Percentiles rank a stretch among this genome's conserved stretches.
phyloP scores from a whole-genome alignment of 2,888 invertebrate genomes.

The Antitype chi region DNA sequence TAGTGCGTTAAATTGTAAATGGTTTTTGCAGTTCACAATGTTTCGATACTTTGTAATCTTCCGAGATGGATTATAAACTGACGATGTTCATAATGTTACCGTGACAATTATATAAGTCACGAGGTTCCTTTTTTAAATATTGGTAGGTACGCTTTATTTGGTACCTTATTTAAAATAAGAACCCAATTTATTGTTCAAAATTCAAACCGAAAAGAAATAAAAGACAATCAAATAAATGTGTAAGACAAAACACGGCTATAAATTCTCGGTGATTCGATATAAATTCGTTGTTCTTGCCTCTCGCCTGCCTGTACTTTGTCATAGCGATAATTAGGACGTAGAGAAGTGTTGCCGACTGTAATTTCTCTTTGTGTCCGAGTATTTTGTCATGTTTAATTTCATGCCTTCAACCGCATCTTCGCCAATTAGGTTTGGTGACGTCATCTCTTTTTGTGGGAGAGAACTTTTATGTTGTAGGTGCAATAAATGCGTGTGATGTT shows the following conservation, averaged over 20 bases:
- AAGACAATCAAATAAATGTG: conserved; percentile 58
- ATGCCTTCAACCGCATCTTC: conserved; percentile 76
- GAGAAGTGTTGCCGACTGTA: conserved; percentile 76
- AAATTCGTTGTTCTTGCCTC: conserved; percentile 69
- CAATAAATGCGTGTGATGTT: background rate
- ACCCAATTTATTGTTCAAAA: conserved; percentile 9
- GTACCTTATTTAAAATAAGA: conserved; percentile 3
- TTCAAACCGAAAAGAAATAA: conserved; percentile 34
- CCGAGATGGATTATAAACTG: no score
- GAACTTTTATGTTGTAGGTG: background rate
- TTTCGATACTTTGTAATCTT: no score
- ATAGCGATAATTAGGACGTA: conserved; percentile 82
- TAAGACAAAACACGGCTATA: conserved; percentile 62
- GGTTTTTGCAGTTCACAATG: no score
- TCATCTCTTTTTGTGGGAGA: conserved; percentile 27
- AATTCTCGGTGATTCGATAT: conserved; percentile 69
- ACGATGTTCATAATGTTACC: no score
- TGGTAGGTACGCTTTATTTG: background rate
- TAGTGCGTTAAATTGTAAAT: no score
- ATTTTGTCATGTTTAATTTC: conserved; percentile 86
- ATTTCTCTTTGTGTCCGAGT: conserved; percentile 83
- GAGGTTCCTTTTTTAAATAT: no score
- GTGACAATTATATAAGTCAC: no score
- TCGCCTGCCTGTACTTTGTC: conserved; percentile 81
- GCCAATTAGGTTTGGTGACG: conserved; percentile 73